Evolutionary conservation across 2,113 vertebrate species (phyloP), one percentile per base, ranked within the genome.

Genomic region (Bos indicus): DNA sequence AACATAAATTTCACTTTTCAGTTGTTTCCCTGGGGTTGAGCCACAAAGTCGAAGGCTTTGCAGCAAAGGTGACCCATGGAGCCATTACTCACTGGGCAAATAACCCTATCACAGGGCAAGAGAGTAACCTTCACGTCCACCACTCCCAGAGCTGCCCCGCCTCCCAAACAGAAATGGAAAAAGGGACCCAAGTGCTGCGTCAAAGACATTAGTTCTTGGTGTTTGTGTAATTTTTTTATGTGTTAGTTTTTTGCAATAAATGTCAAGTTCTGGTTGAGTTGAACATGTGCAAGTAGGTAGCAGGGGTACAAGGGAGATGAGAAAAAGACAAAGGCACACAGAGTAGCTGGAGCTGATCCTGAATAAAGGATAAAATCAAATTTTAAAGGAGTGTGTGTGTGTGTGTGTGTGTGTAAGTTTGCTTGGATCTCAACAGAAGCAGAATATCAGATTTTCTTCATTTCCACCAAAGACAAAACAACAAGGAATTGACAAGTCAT

Each of bases 401-500:
- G 88, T 25, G 17, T 67, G 6, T 48, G 33, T 64, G 2, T 28
- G 30, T 86, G 21, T 60, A 30, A 86, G 84, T 54, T 6, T 88
- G 30, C 71, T 25, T 59, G 74, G 89, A 84, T 96, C 83, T 67
- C 83, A 57, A 80, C 30, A 56, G 48, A 54, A 83, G 46, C 51
- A 77, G 17, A 43, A 23, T 83, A 60, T 74, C 21, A 43, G 54
- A 8, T 89, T 95, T 94, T 92, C 52, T 96, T 96, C 78, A 92
- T 96, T 97, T 91, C 78, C n/a, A 71, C 25, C 64, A 51, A 89
- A 93, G 43, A 36, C 28, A 90, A 87, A 82, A 88, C 59, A 93
- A 60, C 64, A 90, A 92, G 7, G 43, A 97, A 82, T 40, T 85
- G 83, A 94, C 80, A 64, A 97, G 95, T 97, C n/a, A 90, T 74